Evolutionary conservation across 2,888 invertebrate genomes (phyloP).

Genomic region (Pristionchus arcanus): DNA sequence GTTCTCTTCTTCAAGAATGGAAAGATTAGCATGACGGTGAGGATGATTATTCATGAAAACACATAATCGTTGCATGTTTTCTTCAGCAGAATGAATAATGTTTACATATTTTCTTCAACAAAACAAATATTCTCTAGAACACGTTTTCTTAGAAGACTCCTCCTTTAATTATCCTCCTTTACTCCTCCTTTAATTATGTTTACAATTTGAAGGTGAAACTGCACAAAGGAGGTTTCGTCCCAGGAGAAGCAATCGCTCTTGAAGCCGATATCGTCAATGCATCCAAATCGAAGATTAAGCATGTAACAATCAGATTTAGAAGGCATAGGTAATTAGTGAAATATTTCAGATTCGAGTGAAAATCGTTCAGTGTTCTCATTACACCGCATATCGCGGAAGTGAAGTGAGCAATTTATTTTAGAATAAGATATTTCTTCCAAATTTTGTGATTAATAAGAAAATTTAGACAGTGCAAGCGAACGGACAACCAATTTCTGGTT

Average conservation of each 20-base stretch:
- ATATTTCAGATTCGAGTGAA: slow-evolving; percentile 47
- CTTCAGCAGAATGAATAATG: no score
- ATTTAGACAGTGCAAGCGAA: background rate
- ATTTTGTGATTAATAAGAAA: background rate
- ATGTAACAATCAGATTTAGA: background rate
- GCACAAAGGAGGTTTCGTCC: slow-evolving; percentile 62
- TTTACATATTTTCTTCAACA: no score
- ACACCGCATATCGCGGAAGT: slow-evolving; percentile 35
- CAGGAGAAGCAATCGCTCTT: slow-evolving; percentile 62
- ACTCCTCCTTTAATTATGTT: background rate
- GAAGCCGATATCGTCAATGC: slow-evolving; percentile 60
- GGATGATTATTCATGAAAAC: background rate
- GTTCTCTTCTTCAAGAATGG: slow-evolving; percentile 64
- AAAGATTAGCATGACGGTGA: slow-evolving; percentile 57
- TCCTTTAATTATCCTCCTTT: no score
- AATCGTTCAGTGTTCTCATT: slow-evolving; percentile 48
- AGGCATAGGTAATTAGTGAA: background rate
- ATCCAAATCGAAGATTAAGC: slow-evolving; percentile 47
- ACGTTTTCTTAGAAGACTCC: no score
- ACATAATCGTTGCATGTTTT: background rate
- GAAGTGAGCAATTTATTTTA: slow-evolving; percentile 9
- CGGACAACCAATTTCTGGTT: background rate
- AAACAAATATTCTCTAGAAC: no score
- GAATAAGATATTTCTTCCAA: background rate
- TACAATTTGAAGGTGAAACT: background rate